These are phyloP conservation scores for Apomyelois bistriatella DNA, from an alignment of 2,888 invertebrate species.

Conservation along the genomic window DNA sequence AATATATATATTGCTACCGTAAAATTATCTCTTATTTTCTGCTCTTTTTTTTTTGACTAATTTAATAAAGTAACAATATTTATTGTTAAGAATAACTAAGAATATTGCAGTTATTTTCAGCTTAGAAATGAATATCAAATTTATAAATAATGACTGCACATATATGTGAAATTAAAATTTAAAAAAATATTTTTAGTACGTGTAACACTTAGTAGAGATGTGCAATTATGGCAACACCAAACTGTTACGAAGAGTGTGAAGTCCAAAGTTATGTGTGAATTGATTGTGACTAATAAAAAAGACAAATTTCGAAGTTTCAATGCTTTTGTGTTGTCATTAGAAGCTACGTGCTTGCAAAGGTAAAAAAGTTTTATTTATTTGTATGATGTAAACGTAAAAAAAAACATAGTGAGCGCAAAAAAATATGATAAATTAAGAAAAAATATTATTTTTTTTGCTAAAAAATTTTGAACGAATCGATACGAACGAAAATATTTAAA, in stretches of 20 bases:
- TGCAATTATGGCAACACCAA: slow-evolving; percentile 14
- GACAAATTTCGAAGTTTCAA: neutral
- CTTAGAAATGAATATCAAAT: neutral
- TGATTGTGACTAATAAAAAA: neutral
- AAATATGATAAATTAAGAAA: neutral
- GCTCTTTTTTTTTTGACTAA: no score
- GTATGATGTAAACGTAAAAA: neutral
- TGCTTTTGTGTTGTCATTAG: neutral
- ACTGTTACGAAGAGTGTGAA: neutral
- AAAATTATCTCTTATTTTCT: no score
- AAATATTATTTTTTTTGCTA: neutral
- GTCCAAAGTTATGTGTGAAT: neutral
- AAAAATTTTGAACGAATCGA: neutral
- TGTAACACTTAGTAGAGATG: neutral
- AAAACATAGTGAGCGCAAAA: neutral
- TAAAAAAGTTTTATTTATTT: neutral
- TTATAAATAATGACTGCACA: neutral
- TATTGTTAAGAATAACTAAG: no score
- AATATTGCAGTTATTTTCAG: neutral
- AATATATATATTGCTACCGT: no score
- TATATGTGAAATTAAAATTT: neutral
- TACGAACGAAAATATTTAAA: neutral
- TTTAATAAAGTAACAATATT: no score
- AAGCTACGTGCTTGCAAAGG: neutral
- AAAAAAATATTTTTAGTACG: slow-evolving; percentile 7